A percentile compares a stretch with the other conserved stretches of the same genome.
Evolutionary conservation across 23 tunicate species (phyloP).

Genomic region (Pegea sp.): DNA sequence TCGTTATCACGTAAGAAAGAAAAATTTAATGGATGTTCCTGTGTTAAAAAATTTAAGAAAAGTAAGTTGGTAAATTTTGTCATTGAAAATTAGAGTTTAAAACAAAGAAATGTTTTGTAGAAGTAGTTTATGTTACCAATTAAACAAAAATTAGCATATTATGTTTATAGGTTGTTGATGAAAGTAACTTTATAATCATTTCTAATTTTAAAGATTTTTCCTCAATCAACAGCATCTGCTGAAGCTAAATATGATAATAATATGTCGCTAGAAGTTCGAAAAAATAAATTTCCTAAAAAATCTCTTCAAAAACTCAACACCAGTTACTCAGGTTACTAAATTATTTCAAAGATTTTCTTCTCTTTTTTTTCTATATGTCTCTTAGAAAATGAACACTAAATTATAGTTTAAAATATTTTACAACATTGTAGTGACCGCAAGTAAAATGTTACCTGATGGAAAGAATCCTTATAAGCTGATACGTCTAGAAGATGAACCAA

Average conservation of each 20-base stretch:
- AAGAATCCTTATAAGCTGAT: conserved; percentile 29
- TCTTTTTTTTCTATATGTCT: no score
- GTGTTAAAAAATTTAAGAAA: conserved; percentile 21
- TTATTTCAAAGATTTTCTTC: no score
- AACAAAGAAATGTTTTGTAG: no score
- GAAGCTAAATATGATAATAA: neutral
- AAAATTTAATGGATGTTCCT: conserved; percentile 21
- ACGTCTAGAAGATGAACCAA: conserved; percentile 32
- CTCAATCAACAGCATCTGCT: neutral
- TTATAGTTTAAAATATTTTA: no score
- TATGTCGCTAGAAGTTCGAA: neutral
- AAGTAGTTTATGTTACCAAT: no score
- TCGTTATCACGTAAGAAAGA: conserved; percentile 11
- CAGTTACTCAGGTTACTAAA: no score
- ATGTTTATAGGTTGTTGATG: neutral
- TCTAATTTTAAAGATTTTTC: neutral
- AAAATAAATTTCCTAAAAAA: neutral
- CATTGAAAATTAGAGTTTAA: no score
- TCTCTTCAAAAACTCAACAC: neutral
- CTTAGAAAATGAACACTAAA: no score
- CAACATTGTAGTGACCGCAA: neutral
- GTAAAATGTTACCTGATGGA: conserved; percentile 21
- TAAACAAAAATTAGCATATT: no score
- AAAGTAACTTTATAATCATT: neutral
- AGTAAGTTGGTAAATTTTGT: no score